These are phyloP conservation scores for Lerema accius DNA, from an alignment of 1,140 invertebrate species.

Conservation along the genomic window DNA sequence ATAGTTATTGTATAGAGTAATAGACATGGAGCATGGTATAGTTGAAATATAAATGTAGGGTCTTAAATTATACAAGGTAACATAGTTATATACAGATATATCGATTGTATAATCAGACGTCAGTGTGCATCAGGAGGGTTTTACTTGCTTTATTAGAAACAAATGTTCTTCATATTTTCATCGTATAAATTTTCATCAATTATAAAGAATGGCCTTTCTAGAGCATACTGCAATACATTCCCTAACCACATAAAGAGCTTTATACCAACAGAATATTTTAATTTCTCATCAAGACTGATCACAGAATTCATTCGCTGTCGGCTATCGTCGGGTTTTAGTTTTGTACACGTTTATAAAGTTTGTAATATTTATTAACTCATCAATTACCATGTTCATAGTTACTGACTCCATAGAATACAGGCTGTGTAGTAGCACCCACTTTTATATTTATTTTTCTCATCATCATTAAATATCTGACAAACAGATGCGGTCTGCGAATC, in stretches of 20 bases:
- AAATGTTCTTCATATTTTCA: no score
- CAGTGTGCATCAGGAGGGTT: no score
- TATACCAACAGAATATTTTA: constrained; percentile 8
- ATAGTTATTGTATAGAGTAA: no score
- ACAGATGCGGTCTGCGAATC: background rate
- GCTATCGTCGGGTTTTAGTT: constrained; percentile 6
- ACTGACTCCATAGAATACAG: background rate
- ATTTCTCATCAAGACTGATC: constrained; percentile 12
- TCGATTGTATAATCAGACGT: no score
- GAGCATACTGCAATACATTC: background rate
- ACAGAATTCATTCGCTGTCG: background rate
- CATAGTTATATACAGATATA: no score
- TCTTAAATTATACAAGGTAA: no score
- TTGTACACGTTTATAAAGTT: constrained; percentile 16
- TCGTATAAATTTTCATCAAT: no score
- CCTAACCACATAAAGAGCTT: background rate
- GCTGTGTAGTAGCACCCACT: background rate
- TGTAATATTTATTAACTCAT: constrained; percentile 1
- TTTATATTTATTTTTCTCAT: background rate
- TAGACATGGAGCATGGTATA: no score
- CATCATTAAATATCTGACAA: background rate
- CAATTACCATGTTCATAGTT: background rate
- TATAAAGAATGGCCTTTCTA: background rate
- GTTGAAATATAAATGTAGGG: no score
- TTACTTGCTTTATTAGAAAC: no score